Base-by-base conservation (phyloP, 2,888 invertebrate species). In the Buathra laborator region DNA sequence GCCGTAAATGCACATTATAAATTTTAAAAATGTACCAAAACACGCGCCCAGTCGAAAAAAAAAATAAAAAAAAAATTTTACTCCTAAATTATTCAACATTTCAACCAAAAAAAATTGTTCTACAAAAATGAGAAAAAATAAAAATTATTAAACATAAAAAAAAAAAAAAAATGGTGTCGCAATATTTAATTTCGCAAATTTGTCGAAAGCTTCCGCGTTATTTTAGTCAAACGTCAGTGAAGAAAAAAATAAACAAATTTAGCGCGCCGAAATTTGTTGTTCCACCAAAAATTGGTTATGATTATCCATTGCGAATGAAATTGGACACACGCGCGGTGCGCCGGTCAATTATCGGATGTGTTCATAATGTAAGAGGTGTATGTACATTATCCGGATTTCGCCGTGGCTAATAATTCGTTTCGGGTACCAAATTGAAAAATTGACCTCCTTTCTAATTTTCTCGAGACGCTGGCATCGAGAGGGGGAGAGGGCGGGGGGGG, bases 361-460 rank as follows among this genome's bases (percentile, higher is more conserved):
- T 71, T 78, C 12, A 51, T 70, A 51, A 59, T 48, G 46, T 48
- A 59, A 70, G 19, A 59, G 56, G 68, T 70, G 46, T 32, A 48
- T 48, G 46, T 46, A 68, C 44, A 32, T 56, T 48, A 68, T 59
- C 56, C 37, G 24, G 56, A 68, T 78, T 59, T 16, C 44, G 32
- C 68, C 2, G 59, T 59, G 59, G 59, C 19, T 43, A 37, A 16
- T 64, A 70, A 46, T 37, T 79, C 16, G 70, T 64, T 51, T 51
- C 51, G 43, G 7, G 19, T 37, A 16, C 16, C 43, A 66, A 77
- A 56, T 67, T 67, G 77, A 77, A 77, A 67, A 67, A 77, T 48
- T 67, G 67, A 68, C 24, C 66, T 53, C 67, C 56, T 53, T 68
- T 77, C 56, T 53, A 44, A 77, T 77, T 67, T 76, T 76, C 19